Conservation (phyloP, 2,888 invertebrate species). For the Diarsia mendica region DNA sequence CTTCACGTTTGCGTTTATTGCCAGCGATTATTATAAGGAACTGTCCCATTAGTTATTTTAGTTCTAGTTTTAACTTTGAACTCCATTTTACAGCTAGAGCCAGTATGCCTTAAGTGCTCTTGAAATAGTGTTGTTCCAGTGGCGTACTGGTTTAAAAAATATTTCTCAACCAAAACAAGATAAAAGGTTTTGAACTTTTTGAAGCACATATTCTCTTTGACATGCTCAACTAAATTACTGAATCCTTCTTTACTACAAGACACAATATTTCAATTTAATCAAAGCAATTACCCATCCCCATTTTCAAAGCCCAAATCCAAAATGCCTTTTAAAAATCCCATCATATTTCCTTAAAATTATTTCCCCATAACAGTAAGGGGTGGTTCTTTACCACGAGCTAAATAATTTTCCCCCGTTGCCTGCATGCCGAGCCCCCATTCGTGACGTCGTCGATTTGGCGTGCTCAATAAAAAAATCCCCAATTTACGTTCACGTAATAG, state of each 20-base stretch:
- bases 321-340: slow-evolving; percentile 43
- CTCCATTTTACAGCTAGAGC: not conserved
- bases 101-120: not conserved
- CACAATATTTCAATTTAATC: slow-evolving; percentile 15
- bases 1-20: slow-evolving; percentile 52
- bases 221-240: not conserved
- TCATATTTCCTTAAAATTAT: slow-evolving; percentile 53
- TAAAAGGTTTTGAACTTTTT: not conserved
- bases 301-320: slow-evolving; percentile 15
- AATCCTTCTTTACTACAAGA: not conserved
- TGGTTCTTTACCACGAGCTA: slow-evolving; percentile 42
- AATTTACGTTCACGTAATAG: slow-evolving; percentile 83
- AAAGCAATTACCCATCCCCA: slow-evolving; percentile 10
- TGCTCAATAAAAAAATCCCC: slow-evolving; percentile 81
- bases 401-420: slow-evolving; percentile 61
- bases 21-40: slow-evolving; percentile 52
- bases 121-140: not conserved
- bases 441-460: slow-evolving; percentile 83
- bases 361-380: slow-evolving; percentile 54
- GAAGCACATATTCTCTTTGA: fast-evolving
- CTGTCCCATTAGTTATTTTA: slow-evolving; percentile 43
- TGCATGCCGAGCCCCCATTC: slow-evolving; percentile 71
- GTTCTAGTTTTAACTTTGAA: slow-evolving; percentile 15
- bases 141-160: not conserved
- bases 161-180: not conserved